Evolutionary conservation across 53 echinoderm and acorn worm species (phyloP).

Genomic region (Holothuria scabra): DNA sequence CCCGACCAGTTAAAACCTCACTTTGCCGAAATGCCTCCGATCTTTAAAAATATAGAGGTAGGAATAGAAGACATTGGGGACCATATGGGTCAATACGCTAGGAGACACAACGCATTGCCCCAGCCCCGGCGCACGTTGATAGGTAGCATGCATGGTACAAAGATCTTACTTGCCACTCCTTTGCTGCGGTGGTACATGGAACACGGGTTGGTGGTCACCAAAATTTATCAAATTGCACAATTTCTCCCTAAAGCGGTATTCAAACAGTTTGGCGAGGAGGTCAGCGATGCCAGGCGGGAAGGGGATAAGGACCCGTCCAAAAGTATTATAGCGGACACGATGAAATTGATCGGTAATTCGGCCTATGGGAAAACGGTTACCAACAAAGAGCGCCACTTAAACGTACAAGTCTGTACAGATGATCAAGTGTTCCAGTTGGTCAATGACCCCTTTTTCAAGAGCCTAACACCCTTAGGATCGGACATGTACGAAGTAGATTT

Average conservation of each 20-base stretch:
- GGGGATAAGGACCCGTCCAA: constrained; percentile 50
- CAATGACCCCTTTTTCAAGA: constrained; percentile 39
- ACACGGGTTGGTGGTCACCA: constrained; percentile 35
- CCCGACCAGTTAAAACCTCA: constrained; percentile 11
- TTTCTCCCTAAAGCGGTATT: constrained; percentile 6
- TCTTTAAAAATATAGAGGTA: constrained; percentile 50
- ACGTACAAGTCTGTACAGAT: neutral
- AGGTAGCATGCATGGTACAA: neutral
- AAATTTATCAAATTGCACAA: constrained; percentile 14
- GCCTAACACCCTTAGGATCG: constrained; percentile 37
- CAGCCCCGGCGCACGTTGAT: constrained; percentile 16
- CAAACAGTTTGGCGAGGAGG: constrained; percentile 39
- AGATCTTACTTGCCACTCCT: neutral
- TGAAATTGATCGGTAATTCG: constrained; percentile 65
- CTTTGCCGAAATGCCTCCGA: constrained; percentile 44
- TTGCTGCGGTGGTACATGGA: constrained; percentile 52
- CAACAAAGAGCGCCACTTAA: constrained; percentile 33
- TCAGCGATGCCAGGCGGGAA: constrained; percentile 50
- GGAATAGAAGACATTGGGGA: constrained; percentile 40
- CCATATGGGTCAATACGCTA: constrained; percentile 31
- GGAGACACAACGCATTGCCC: neutral
- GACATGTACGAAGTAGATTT: neutral
- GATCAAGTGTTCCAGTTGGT: constrained; percentile 30
- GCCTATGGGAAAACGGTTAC: constrained; percentile 63
- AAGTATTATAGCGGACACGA: constrained; percentile 59